Evolutionary conservation across 35 echinoderm and acorn worm genomes (phyloP), one percentile per base, ranked within the genome.

Genomic region (Eucidaris tribuloides): DNA sequence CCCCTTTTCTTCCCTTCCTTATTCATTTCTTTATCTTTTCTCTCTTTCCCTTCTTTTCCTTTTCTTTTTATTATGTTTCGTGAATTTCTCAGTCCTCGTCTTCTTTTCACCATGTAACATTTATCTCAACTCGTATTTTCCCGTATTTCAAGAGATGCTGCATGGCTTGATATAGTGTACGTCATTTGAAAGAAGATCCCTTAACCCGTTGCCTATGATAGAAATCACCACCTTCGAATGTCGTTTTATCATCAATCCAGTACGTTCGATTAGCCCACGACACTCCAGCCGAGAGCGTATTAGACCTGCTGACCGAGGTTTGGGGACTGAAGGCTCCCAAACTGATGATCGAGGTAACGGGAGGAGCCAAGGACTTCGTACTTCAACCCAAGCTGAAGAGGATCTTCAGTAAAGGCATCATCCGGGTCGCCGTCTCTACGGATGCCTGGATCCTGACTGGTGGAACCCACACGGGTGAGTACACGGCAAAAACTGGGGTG

Each of bases 361-460:
- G 93, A 15, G 93, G 93, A 28, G 64, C 94, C 3, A 93, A 99
- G 46, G 87, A 99, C 55, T 99, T 99, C 41, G 60, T 83, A 13
- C 71, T 99, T 2, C 77, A 89, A 34, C 87, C 90, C 0, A 93
- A 99, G 70, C 64, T 99, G 7, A 81, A 79, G 28, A 29, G 87
- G 3, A 83, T 86, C n/a, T 99, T 99, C 79, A 76, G 87, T 19
- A 86, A 92, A 45, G 91, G 91, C 28, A 90, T 99, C 55, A 87
- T 92, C 6, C 86, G 85, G 45, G 96, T 93, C 31, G 96, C 96
- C 0, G 82, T 84, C 62, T 90, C 86, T 0, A 93, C 96, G 2
- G 86, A 92, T 77, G 94, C 94, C 5, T 97, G 94, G 94, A 97
- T 97, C 14, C 56, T 97, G 5, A 97, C 94, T 18, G 94, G 90